Evolutionary conservation across 1,140 invertebrate species (phyloP).

Genomic region (Planococcus citri): DNA sequence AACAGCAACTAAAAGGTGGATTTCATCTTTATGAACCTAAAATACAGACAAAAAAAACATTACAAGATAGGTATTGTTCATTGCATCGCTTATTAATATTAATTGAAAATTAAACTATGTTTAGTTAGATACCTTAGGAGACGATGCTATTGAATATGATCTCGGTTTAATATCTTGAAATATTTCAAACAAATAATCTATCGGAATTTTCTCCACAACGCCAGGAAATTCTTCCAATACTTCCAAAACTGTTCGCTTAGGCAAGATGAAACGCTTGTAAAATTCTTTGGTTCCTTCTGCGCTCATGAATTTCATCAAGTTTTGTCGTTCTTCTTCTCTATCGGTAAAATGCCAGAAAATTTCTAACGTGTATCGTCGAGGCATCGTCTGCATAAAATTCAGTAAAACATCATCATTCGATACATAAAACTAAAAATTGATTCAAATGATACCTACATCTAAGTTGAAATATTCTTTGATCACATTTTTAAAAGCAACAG

Average conservation of each 20-base stretch:
- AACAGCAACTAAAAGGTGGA: conserved; percentile 81
- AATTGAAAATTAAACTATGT: not conserved
- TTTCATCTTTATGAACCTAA: conserved; percentile 39
- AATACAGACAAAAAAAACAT: conserved; percentile 22
- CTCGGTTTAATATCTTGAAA: conserved; percentile 78
- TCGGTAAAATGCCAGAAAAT: conserved; percentile 64
- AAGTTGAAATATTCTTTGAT: conserved; percentile 67
- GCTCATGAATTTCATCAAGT: conserved; percentile 74
- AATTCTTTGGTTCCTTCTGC: conserved; percentile 78
- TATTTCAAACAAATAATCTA: conserved; percentile 76
- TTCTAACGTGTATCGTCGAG: conserved; percentile 74
- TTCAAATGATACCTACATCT: conserved; percentile 34
- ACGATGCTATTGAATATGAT: conserved; percentile 90
- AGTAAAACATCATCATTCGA: conserved; percentile 16
- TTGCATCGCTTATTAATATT: too few species aligned
- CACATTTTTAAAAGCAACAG: conserved; percentile 46
- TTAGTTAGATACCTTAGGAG: conserved; percentile 30
- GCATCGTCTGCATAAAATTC: conserved; percentile 47
- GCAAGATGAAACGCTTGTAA: conserved; percentile 75
- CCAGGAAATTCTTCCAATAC: conserved; percentile 82
- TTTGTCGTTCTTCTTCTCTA: conserved; percentile 78
- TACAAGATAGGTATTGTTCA: not conserved
- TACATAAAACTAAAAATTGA: not conserved
- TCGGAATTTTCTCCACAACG: conserved; percentile 57
- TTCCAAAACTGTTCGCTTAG: conserved; percentile 77